Conservation (phyloP, 2,113 vertebrate genomes). For the Phylloscopus whistleri region DNA sequence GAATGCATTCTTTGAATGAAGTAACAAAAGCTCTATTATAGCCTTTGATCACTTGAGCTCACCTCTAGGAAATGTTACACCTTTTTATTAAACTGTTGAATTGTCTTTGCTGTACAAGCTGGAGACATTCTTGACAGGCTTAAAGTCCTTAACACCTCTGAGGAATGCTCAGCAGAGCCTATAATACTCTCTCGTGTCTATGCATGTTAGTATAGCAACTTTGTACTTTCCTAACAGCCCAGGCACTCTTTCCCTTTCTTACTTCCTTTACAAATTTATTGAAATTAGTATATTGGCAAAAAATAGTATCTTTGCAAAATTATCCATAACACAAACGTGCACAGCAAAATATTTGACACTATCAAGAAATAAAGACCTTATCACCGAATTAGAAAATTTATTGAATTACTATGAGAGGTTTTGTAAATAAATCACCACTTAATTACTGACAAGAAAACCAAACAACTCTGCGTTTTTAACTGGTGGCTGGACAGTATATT, state of each 20-base stretch:
- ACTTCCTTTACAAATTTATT: conserved; percentile 21
- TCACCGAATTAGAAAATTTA: conserved; percentile 10
- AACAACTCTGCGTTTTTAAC: neutral
- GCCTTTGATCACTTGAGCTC: conserved; percentile 71
- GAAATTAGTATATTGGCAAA: conserved; percentile 40
- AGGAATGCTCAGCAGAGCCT: conserved; percentile 40
- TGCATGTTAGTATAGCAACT: conserved; percentile 17
- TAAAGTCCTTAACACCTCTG: conserved; percentile 64
- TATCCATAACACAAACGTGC: neutral
- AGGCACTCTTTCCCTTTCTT: neutral
- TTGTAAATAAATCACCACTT: conserved; percentile 27
- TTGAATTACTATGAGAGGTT: neutral
- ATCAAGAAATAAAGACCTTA: conserved; percentile 7
- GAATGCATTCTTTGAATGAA: conserved; percentile 69
- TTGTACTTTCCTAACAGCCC: neutral
- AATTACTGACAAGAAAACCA: neutral
- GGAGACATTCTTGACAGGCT: conserved; percentile 76
- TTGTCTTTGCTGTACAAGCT: conserved; percentile 68
- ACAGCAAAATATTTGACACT: conserved; percentile 19
- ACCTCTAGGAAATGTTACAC: conserved; percentile 80
- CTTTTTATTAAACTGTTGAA: conserved; percentile 72
- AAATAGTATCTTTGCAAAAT: conserved; percentile 1
- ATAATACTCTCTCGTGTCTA: neutral
- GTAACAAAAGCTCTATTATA: conserved; percentile 78
- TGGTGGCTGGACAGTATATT: neutral